Evolutionary conservation across 37 sponge, comb jelly and placozoan genomes (phyloP).

Genomic region (Tethya wilhelma): DNA sequence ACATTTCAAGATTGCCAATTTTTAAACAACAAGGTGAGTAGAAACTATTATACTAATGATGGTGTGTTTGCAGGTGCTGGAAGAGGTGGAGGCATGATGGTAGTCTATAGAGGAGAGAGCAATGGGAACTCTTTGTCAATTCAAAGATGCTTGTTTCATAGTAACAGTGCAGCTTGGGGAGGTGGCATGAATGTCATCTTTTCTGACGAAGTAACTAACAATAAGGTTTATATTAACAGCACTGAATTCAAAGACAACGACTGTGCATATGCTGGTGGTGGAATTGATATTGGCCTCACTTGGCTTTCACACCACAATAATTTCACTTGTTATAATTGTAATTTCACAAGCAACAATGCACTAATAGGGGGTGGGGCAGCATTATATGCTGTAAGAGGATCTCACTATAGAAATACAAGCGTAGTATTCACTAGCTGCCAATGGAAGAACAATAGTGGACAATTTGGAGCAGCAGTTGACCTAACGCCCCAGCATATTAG

Average conservation of each 20-base stretch:
- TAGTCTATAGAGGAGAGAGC: background rate
- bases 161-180: background rate
- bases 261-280: too few relatives aligned
- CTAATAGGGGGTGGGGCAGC: background rate
- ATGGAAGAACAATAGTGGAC: constrained; percentile 17
- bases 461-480: constrained; percentile 26
- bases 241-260: too few relatives aligned
- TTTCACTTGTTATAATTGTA: too few relatives aligned
- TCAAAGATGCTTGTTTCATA: background rate
- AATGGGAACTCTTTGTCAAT: background rate
- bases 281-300: too few relatives aligned
- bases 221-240: too few relatives aligned
- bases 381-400: too few relatives aligned
- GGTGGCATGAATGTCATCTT: background rate
- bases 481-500: background rate
- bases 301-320: too few relatives aligned
- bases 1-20: constrained; percentile 4
- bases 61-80: constrained; percentile 9
- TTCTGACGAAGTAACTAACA: background rate
- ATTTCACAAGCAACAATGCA: background rate
- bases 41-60: background rate
- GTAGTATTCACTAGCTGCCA: constrained; percentile 7
- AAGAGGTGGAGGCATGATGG: constrained; percentile 26
- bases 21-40: background rate
- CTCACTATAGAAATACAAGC: too few relatives aligned